Evolutionary conservation across 2,797 vertebrate genomes (phyloP).

Genomic region (Danio kyathit): DNA sequence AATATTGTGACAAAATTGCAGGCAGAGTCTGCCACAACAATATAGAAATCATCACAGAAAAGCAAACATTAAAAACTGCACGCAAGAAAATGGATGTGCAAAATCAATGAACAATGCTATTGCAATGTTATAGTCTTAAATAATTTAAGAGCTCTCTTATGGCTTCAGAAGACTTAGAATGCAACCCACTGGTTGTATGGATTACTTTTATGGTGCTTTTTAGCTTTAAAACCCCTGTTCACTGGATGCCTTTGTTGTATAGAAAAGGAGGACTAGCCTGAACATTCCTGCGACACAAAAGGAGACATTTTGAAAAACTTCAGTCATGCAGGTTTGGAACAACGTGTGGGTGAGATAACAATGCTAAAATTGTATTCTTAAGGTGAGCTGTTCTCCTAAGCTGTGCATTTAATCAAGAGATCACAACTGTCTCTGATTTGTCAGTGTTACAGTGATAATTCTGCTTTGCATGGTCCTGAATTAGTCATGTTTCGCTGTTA

Average conservation of each 20-base stretch:
- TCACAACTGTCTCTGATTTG: slow-evolving; percentile 34
- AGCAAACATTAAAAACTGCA: background rate
- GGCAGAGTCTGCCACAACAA: background rate
- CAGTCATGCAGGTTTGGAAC: background rate
- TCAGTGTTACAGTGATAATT: slow-evolving; percentile 40
- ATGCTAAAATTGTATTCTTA: slow-evolving; percentile 9
- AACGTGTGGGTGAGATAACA: background rate
- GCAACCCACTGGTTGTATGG: background rate
- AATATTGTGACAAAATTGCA: background rate
- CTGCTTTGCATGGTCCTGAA: slow-evolving; percentile 49
- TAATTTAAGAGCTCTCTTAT: slow-evolving; percentile 9
- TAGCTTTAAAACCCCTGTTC: background rate
- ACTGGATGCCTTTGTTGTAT: background rate
- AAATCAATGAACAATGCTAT: slow-evolving; percentile 30
- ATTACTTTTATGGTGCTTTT: slow-evolving; percentile 11
- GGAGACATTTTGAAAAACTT: background rate
- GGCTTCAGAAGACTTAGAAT: slow-evolving; percentile 9
- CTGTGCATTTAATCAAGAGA: slow-evolving; percentile 33
- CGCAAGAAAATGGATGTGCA: background rate
- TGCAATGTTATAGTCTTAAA: background rate
- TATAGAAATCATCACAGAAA: background rate
- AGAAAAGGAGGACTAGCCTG: background rate
- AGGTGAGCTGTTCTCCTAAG: slow-evolving; percentile 30
- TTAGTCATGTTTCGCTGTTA: slow-evolving; percentile 45
- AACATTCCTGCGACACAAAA: background rate